Conservation (phyloP, 2,888 invertebrate genomes). For the Leucania comma region DNA sequence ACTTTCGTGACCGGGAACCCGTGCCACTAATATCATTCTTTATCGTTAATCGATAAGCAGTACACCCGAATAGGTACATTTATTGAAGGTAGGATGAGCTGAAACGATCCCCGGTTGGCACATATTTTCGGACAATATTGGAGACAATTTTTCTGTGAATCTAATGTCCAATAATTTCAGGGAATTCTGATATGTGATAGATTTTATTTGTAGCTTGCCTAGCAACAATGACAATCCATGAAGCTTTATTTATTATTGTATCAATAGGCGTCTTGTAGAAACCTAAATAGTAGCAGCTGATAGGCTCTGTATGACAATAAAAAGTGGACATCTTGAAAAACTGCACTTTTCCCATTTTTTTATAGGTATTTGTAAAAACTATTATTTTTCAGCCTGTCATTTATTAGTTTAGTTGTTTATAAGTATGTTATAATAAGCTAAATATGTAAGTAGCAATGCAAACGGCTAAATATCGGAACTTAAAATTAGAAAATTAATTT, state of each 20-base stretch:
- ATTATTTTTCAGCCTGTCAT: too few species aligned
- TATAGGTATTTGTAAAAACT: too few species aligned
- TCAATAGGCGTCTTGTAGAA: slow-evolving; percentile 7
- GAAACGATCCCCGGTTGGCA: slow-evolving; percentile 35
- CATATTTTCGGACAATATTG: slow-evolving; percentile 39
- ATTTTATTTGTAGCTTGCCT: neutral
- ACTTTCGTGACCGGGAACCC: slow-evolving; percentile 29
- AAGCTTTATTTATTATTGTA: neutral
- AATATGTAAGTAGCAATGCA: too few species aligned
- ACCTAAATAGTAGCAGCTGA: neutral
- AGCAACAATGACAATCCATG: neutral
- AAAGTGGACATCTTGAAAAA: neutral
- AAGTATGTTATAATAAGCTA: too few species aligned
- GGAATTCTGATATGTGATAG: neutral
- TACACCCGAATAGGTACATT: slow-evolving; percentile 39
- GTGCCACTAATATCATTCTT: slow-evolving; percentile 48
- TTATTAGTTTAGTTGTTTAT: too few species aligned
- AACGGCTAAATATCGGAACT: neutral
- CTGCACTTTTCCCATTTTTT: too few species aligned
- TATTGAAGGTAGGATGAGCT: slow-evolving; percentile 35
- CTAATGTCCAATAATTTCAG: neutral
- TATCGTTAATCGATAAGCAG: slow-evolving; percentile 53
- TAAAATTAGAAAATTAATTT: slow-evolving; percentile 9
- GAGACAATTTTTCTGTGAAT: slow-evolving; percentile 29
- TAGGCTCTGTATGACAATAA: neutral